Conservation (phyloP, 1,140 invertebrate species). For the Leptopilina boulardi region DNA sequence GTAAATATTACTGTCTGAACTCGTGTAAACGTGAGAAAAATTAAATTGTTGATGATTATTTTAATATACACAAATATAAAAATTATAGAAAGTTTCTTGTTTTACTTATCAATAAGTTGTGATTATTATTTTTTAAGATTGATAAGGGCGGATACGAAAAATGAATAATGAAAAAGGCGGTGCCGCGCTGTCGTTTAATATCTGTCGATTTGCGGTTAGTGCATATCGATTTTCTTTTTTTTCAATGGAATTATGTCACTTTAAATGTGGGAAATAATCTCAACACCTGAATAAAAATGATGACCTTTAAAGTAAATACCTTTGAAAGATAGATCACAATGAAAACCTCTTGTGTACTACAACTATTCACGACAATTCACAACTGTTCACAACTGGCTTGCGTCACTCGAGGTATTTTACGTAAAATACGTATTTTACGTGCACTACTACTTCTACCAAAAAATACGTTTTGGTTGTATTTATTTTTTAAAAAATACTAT, state of each 20-base stretch:
- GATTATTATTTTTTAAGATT: slow-evolving; percentile 10
- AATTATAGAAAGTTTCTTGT: neutral
- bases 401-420: no score
- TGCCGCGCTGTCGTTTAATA: slow-evolving; percentile 52
- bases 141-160: slow-evolving; percentile 40
- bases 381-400: no score
- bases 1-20: neutral
- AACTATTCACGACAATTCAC: neutral
- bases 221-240: slow-evolving; percentile 7
- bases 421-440: no score
- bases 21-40: no score
- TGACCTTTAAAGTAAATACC: neutral
- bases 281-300: neutral
- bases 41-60: neutral
- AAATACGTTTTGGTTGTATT: no score
- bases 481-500: no score
- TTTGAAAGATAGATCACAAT: slow-evolving; percentile 1
- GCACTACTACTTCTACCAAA: no score
- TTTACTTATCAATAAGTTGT: neutral
- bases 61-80: neutral
- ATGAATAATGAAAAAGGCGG: slow-evolving; percentile 60
- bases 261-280: neutral
- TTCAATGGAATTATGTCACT: neutral
- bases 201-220: neutral
- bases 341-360: neutral